A percentile compares a stretch with the other conserved stretches of the same genome.
Evolutionary conservation across 2,797 vertebrate genomes (phyloP).

Genomic region (Oreochromis mossambicus): DNA sequence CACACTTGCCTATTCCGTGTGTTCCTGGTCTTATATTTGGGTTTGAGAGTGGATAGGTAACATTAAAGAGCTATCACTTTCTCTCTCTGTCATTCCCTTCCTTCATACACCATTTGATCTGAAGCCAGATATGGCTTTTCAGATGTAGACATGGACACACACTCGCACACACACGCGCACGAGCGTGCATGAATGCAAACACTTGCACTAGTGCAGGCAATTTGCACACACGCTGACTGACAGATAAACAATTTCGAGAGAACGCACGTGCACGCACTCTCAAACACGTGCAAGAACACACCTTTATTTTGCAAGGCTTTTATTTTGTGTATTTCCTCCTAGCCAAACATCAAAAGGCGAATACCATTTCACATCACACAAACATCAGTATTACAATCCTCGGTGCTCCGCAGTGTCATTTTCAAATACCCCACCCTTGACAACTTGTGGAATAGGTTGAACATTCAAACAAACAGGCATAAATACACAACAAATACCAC

Average conservation of each 20-base stretch:
- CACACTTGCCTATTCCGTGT: conserved; percentile 62
- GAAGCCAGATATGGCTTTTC: conserved; percentile 68
- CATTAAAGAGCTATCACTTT: conserved; percentile 73
- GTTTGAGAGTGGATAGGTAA: conserved; percentile 74
- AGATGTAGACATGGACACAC: conserved; percentile 64
- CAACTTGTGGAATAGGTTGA: conserved; percentile 68
- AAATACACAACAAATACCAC: conserved; percentile 68
- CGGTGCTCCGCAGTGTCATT: conserved; percentile 48
- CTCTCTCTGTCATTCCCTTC: conserved; percentile 66
- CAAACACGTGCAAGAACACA: conserved; percentile 59
- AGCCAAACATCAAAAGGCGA: conserved; percentile 62
- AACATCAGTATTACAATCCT: conserved; percentile 63
- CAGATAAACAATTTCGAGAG: conserved; percentile 61
- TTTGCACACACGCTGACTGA: conserved; percentile 53
- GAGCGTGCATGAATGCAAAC: conserved; percentile 25
- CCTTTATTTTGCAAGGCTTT: conserved; percentile 63
- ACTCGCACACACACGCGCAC: background rate
- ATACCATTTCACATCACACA: conserved; percentile 54
- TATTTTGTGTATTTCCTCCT: conserved; percentile 64
- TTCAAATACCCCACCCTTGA: conserved; percentile 50
- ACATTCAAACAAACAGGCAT: conserved; percentile 61
- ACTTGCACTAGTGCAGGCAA: conserved; percentile 32
- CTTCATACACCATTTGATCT: conserved; percentile 76
- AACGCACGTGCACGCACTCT: conserved; percentile 21
- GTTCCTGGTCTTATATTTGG: conserved; percentile 72